Percentiles rank a stretch among this genome's conserved stretches.
phyloP scores from a whole-genome alignment of 2,113 vertebrate genomes.

The Callipepla californica region DNA sequence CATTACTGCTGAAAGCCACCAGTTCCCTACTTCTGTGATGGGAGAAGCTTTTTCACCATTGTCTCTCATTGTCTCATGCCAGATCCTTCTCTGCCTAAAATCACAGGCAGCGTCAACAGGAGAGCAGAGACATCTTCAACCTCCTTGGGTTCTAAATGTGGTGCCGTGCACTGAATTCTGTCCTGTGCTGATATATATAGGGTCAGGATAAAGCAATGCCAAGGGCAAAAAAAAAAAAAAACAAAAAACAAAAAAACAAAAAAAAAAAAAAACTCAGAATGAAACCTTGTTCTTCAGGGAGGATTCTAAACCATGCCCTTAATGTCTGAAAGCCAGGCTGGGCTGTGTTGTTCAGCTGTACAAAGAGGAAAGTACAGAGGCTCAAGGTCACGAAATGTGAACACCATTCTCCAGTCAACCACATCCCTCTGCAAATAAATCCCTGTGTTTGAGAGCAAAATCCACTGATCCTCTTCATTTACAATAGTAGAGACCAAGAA shows the following conservation, averaged over 20 bases:
- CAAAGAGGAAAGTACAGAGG: background rate
- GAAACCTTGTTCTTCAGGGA: background rate
- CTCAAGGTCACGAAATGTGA: background rate
- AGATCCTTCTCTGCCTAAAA: background rate
- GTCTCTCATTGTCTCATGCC: rapidly evolving
- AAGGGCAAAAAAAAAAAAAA: background rate
- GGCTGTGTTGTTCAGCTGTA: background rate
- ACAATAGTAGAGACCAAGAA: background rate
- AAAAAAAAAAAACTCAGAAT: background rate
- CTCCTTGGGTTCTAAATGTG: background rate
- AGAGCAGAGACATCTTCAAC: background rate
- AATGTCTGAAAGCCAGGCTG: background rate
- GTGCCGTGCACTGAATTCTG: no score
- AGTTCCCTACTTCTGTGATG: rapidly evolving
- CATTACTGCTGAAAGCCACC: background rate
- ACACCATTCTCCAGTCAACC: background rate
- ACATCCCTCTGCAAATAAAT: background rate
- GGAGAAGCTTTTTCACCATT: background rate
- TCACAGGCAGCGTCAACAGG: background rate
- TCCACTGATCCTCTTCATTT: background rate
- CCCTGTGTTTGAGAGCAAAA: background rate
- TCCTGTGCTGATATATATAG: background rate
- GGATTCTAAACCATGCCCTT: background rate
- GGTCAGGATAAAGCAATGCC: background rate
- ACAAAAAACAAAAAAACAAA: background rate